Conservation (phyloP, 2,113 vertebrate genomes). For the Otis tarda region DNA sequence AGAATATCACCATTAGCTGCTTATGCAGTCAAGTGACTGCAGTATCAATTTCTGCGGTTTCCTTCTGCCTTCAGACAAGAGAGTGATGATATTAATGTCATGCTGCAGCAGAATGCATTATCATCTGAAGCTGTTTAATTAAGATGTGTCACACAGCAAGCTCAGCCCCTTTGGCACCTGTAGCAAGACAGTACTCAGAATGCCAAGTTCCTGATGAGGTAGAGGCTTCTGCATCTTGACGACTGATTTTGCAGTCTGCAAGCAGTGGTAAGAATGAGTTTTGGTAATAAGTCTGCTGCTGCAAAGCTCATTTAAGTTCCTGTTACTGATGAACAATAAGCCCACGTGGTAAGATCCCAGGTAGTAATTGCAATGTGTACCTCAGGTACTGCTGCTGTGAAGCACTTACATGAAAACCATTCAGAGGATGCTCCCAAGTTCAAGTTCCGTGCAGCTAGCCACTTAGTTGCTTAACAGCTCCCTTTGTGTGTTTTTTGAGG, state of each 20-base stretch:
- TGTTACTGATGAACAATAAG: neutral
- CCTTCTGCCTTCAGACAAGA: slow-evolving; percentile 2
- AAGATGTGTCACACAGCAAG: slow-evolving; percentile 42
- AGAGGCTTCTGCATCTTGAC: neutral
- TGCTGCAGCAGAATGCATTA: slow-evolving; percentile 54
- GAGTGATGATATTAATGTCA: slow-evolving; percentile 11
- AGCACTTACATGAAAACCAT: neutral
- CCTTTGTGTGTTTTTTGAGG: neutral
- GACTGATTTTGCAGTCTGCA: neutral
- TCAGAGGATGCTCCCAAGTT: neutral
- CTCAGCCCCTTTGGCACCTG: slow-evolving; percentile 27
- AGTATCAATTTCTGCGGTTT: neutral
- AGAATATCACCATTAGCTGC: neutral
- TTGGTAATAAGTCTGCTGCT: slow-evolving; percentile 4
- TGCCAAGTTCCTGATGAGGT: slow-evolving; percentile 4
- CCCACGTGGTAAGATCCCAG: neutral
- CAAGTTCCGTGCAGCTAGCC: neutral
- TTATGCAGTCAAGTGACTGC: neutral
- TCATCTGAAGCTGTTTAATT: slow-evolving; percentile 48
- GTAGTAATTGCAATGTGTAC: neutral
- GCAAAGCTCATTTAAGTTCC: neutral
- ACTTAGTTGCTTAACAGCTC: neutral
- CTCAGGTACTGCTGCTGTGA: neutral
- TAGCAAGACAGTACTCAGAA: neutral
- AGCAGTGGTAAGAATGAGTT: slow-evolving; percentile 21